Conservation (phyloP, 2,797 vertebrate genomes). For the Pangasius mekongensis region DNA sequence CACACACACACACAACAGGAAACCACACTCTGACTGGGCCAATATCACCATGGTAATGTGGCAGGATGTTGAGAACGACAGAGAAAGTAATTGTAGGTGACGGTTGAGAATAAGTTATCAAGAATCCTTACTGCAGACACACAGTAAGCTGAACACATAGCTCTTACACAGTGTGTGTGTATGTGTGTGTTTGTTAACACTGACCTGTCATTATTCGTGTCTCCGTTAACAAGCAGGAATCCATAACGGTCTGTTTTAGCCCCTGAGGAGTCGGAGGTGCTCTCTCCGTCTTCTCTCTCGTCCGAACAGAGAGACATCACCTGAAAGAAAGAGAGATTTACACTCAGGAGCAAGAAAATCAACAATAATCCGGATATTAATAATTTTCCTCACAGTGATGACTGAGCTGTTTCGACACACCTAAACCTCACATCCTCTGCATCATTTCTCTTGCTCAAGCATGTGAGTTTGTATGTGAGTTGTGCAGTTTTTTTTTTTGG, state of each 20-base stretch:
- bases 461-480: not conserved
- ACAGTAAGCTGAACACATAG: not conserved
- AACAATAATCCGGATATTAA: not conserved
- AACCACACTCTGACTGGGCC: conserved; percentile 74
- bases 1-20: conserved; percentile 76
- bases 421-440: not conserved
- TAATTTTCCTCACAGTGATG: not conserved
- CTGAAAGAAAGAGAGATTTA: conserved; percentile 13
- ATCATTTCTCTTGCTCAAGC: not conserved
- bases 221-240: conserved; percentile 76
- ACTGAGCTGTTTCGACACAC: conserved; percentile 12
- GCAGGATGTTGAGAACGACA: conserved; percentile 72
- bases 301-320: conserved; percentile 53
- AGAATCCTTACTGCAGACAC: not conserved
- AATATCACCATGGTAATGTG: conserved; percentile 71
- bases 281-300: conserved; percentile 62
- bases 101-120: conserved; percentile 22
- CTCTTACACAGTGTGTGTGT: not conserved
- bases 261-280: conserved; percentile 66
- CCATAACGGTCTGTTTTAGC: conserved; percentile 80
- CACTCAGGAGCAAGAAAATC: not conserved
- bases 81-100: conserved; percentile 61
- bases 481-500: too few relatives aligned
- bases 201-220: conserved; percentile 71
- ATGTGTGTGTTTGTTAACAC: conserved; percentile 49